Percentiles rank a stretch among this genome's conserved stretches.
These are phyloP conservation scores for Eleginops maclovinus DNA, from an alignment of 2,113 vertebrate genomes.

Conservation along the genomic window DNA sequence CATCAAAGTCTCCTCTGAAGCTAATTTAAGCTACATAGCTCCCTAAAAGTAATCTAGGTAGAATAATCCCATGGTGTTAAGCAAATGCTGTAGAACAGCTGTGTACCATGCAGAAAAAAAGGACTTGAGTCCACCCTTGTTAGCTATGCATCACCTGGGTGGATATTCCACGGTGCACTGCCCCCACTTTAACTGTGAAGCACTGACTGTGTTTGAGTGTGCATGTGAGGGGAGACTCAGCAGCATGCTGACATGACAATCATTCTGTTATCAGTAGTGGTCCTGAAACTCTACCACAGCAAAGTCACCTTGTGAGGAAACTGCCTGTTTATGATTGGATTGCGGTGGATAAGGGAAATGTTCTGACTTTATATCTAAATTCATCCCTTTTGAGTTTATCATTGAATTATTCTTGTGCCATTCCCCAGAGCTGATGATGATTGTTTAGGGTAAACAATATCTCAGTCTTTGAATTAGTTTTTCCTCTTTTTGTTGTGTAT, in stretches of 20 bases:
- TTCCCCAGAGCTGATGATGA: slow-evolving; percentile 11
- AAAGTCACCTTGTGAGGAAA: slow-evolving; percentile 45
- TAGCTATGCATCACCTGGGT: slow-evolving; percentile 38
- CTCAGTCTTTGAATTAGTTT: neutral
- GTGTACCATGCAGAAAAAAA: neutral
- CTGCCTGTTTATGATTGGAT: slow-evolving; percentile 26
- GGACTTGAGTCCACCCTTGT: slow-evolving; percentile 3
- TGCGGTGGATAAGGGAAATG: slow-evolving; percentile 16
- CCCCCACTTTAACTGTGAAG: neutral
- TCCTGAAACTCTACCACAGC: slow-evolving; percentile 5
- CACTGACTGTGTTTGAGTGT: neutral
- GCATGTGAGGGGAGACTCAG: slow-evolving; percentile 5
- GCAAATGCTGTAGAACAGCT: slow-evolving; percentile 11
- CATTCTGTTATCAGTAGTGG: slow-evolving; percentile 38
- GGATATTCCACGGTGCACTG: slow-evolving; percentile 8
- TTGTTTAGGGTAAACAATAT: slow-evolving; percentile 6
- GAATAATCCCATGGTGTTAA: slow-evolving; percentile 25
- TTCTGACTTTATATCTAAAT: slow-evolving; percentile 26
- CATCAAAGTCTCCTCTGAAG: slow-evolving; percentile 55
- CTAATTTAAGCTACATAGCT: slow-evolving; percentile 34
- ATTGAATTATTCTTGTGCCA: slow-evolving; percentile 36
- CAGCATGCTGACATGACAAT: slow-evolving; percentile 33
- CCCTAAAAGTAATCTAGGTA: neutral
- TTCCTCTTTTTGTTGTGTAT: slow-evolving; percentile 4
- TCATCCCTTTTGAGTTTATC: slow-evolving; percentile 36